Base-by-base conservation (phyloP, 2,113 vertebrate genomes). In the Cynocephalus volans region DNA sequence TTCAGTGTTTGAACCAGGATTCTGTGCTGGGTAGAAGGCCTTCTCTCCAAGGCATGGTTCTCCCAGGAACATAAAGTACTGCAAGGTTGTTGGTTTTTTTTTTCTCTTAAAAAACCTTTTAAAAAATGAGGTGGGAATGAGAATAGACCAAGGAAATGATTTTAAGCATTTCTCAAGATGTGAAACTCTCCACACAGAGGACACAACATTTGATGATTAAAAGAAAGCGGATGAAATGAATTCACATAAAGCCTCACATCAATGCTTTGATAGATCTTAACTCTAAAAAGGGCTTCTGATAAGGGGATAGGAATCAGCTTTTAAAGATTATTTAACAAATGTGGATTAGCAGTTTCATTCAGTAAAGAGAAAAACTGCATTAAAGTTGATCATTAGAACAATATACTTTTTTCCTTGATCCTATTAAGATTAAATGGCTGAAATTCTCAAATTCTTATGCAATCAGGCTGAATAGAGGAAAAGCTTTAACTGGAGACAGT, bases 291-390 rank as follows among this genome's bases (percentile, higher is more conserved):
- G 58, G 33, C 62, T 62, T 82, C 23, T 13, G 73, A 10, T 62
- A 77, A 92, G 41, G 18, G 23, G 31, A 17, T 26, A 28, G 15
- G 77, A 58, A 70, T 33, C 80, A 64, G 2, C 50, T 80, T 73
- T 81, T 62, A 65, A 95, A 94, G 80, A 52, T 65, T n/a, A 14
- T 41, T 86, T 77, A 88, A 72, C 45, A 18, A 62, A 56, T 50
- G 18, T 69, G 31, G 21, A 80, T 67, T 50, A 94, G 75, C 19
- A 94, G 67, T 92, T 94, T 97, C 75, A 75, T 69, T 79, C 50
- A 65, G 24, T 21, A 48, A 62, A 67, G 45, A 77, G 54, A 17
- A 85, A 85, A 75, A 75, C n/a, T 18, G 8, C 28, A 69, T 23
- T 79, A 77, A 56, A 33, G 60, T 67, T 84, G 21, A 75, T 75